Evolutionary conservation across 2,888 invertebrate genomes (phyloP).

Genomic region (Cordilura impudica): DNA sequence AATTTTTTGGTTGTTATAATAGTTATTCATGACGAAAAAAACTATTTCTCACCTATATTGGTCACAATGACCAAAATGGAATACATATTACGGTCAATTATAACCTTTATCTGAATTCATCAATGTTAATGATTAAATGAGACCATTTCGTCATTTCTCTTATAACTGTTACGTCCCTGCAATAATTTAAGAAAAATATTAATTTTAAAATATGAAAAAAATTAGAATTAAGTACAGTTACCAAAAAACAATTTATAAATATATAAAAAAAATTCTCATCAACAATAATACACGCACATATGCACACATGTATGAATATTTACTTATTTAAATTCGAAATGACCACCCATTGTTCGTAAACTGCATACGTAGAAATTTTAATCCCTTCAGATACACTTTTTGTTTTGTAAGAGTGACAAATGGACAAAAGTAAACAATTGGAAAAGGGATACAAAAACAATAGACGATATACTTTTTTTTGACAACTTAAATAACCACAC

Average conservation of each 20-base stretch:
- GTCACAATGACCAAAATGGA: too few relatives aligned
- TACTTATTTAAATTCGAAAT: constrained; percentile 17
- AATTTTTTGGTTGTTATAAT: too few relatives aligned
- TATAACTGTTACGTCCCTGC: too few relatives aligned
- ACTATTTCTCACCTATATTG: too few relatives aligned
- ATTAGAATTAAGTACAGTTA: background rate
- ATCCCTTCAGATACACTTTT: constrained; percentile 36
- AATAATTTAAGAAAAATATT: too few relatives aligned
- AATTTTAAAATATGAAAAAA: too few relatives aligned
- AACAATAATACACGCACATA: background rate
- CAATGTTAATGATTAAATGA: too few relatives aligned
- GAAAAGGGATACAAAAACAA: constrained; percentile 29
- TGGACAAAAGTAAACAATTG: constrained; percentile 26
- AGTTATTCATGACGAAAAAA: too few relatives aligned
- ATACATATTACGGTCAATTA: too few relatives aligned
- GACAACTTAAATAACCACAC: constrained; percentile 41
- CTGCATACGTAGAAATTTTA: constrained; percentile 17
- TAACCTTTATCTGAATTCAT: too few relatives aligned
- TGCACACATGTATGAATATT: constrained; percentile 10
- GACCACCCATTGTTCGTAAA: constrained; percentile 58
- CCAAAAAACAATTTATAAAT: background rate
- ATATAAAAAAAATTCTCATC: background rate
- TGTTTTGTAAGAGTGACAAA: constrained; percentile 25
- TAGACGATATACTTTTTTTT: constrained; percentile 12
- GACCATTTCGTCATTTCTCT: too few relatives aligned